These are phyloP conservation scores for Hyperoplus lanceolatus DNA, from an alignment of 2,797 vertebrate genomes.

Conservation along the genomic window DNA sequence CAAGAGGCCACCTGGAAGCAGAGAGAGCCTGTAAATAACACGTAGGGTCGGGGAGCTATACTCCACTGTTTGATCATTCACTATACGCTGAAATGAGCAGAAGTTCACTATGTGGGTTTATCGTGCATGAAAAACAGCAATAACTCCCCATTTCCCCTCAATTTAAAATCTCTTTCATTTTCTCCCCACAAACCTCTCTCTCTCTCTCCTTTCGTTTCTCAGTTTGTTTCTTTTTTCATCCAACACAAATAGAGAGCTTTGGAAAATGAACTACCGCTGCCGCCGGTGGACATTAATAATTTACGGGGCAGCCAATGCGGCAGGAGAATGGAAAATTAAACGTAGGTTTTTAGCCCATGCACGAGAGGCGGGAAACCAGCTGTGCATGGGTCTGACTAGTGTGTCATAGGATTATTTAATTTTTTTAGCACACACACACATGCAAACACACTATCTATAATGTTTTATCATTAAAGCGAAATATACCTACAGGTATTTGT, in stretches of 20 bases:
- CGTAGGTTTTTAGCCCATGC: slow-evolving; percentile 67
- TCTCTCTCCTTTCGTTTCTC: slow-evolving; percentile 41
- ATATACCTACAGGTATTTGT: slow-evolving; percentile 43
- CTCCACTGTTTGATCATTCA: slow-evolving; percentile 45
- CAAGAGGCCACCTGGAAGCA: slow-evolving; percentile 52
- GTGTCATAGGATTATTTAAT: slow-evolving; percentile 27
- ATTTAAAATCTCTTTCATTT: slow-evolving; percentile 36
- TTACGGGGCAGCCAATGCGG: slow-evolving; percentile 68
- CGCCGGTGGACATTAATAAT: slow-evolving; percentile 77
- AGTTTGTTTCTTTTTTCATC: slow-evolving; percentile 41
- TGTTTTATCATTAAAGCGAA: slow-evolving; percentile 43
- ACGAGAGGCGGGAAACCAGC: slow-evolving; percentile 50
- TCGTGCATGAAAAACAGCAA: slow-evolving; percentile 51
- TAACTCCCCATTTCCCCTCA: slow-evolving; percentile 10
- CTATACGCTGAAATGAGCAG: slow-evolving; percentile 34
- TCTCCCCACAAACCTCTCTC: neutral
- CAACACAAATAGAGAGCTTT: slow-evolving; percentile 57
- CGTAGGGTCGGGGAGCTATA: slow-evolving; percentile 30
- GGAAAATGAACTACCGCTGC: slow-evolving; percentile 63
- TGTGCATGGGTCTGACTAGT: slow-evolving; percentile 40
- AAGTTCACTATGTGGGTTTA: slow-evolving; percentile 46
- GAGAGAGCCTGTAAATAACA: slow-evolving; percentile 49
- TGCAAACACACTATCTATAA: slow-evolving; percentile 25
- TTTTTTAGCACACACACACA: neutral
- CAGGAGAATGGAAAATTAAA: slow-evolving; percentile 81